phyloP scores from a whole-genome alignment of 1,140 invertebrate genomes.

The Temnothorax nylanderi region DNA sequence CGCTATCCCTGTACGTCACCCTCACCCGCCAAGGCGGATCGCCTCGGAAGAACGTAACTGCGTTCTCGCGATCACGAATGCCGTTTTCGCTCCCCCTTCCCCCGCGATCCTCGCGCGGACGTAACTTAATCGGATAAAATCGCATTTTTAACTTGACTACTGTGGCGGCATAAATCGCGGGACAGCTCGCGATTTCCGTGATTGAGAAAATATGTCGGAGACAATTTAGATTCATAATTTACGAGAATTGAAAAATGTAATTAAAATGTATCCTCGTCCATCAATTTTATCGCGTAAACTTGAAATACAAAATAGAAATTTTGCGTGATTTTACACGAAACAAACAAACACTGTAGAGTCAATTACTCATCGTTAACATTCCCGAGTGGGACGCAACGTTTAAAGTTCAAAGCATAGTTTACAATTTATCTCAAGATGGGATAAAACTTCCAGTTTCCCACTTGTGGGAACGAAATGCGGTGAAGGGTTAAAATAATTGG shows the following conservation, averaged over 20 bases:
- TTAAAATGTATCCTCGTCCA: neutral
- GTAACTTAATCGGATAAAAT: neutral
- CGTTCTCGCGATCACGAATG: neutral
- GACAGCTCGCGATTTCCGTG: neutral
- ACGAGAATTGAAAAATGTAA: neutral
- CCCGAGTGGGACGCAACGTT: neutral
- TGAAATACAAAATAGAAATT: neutral
- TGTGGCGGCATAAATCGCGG: neutral
- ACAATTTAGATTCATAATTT: neutral
- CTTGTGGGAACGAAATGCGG: neutral
- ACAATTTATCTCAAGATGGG: neutral
- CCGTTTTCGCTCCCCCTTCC: neutral
- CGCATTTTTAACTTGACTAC: neutral
- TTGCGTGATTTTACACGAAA: neutral
- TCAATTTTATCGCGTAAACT: neutral
- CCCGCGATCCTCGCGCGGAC: neutral
- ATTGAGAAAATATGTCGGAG: neutral
- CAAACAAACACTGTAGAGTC: neutral
- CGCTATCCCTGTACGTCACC: constrained; percentile 34
- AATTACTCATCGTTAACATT: constrained; percentile 14
- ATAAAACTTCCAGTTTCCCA: neutral
- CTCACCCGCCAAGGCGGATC: constrained; percentile 14
- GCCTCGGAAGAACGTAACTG: constrained; percentile 25
- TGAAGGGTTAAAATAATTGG: constrained; percentile 20
- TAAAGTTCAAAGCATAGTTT: constrained; percentile 7